Conservation (phyloP, 2,113 vertebrate genomes). For the Trachemys scripta region DNA sequence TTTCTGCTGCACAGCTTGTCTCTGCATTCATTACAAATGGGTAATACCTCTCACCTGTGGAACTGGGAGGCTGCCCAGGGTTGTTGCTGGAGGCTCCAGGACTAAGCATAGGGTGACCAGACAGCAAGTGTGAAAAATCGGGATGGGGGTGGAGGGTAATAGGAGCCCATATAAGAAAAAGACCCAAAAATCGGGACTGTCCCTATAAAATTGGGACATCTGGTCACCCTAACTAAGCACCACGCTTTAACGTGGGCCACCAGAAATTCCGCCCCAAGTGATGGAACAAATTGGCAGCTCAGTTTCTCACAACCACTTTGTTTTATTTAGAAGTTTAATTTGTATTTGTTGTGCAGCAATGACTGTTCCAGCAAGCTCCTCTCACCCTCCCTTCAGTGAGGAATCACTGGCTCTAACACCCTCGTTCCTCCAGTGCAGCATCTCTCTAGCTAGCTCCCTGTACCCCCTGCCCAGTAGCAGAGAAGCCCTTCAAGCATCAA, state of each 20-base stretch:
- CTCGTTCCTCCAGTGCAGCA: not conserved
- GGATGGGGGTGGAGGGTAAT: no score
- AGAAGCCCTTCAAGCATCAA: not conserved
- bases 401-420: not conserved
- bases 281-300: not conserved
- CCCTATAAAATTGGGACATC: no score
- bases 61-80: not conserved
- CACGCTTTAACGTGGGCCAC: constrained; percentile 8
- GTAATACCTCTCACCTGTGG: not conserved
- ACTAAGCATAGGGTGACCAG: not conserved
- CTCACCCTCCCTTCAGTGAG: not conserved
- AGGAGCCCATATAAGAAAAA: no score
- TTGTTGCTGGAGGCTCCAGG: constrained; percentile 26
- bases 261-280: not conserved
- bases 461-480: not conserved
- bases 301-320: not conserved
- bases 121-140: no score
- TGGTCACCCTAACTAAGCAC: not conserved
- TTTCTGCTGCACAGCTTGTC: not conserved
- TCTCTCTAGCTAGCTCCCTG: not conserved
- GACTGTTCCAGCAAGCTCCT: not conserved
- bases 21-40: not conserved
- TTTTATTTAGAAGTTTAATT: not conserved
- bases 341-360: not conserved
- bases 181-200: no score